Evolutionary conservation across 2,888 invertebrate species (phyloP), one percentile per base, ranked within the genome.

Genomic region (Macroteleia sp.): DNA sequence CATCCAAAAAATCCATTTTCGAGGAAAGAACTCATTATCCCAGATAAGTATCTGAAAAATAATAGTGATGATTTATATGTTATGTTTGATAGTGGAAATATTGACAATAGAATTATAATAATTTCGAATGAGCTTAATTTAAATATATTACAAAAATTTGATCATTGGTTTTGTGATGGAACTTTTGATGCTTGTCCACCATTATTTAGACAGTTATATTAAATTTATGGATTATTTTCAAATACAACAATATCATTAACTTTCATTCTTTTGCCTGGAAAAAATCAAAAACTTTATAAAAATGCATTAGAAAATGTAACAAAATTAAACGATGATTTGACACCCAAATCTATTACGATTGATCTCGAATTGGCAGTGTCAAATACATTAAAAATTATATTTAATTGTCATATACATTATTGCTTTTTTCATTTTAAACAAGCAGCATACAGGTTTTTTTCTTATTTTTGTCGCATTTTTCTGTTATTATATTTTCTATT

Each of bases 111-210:
- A 22, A 17, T 54, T 12, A 8, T 54, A 8, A 54, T 54, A 10
- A 36, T 14, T 25, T 14, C 54, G 1, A 54, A 34, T 4, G 8
- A 12, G 1, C 4, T 8, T 9, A 54, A 54, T 54, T 39, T 54
- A 39, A n/a, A n/a, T n/a, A n/a, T n/a, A n/a, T n/a, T n/a, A n/a
- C n/a, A n/a, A n/a, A n/a, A n/a, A n/a, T n/a, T n/a, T n/a, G n/a
- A n/a, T n/a, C n/a, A n/a, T n/a, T n/a, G n/a, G n/a, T n/a, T n/a
- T n/a, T n/a, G n/a, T n/a, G 54, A 54, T 54, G 54, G 54, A 8
- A 54, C 54, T 3, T 36, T 56, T 17, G 56, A 56, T 28, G 56
- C 41, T 56, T 56, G 56, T 17, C 56, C 56, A 17, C 3, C 25
- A 14, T 10, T 56, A n/a, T 56, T 56, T 30, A n/a, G 16, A 14